phyloP scores from a whole-genome alignment of 2,113 vertebrate genomes.

The Zapus hudsonius region DNA sequence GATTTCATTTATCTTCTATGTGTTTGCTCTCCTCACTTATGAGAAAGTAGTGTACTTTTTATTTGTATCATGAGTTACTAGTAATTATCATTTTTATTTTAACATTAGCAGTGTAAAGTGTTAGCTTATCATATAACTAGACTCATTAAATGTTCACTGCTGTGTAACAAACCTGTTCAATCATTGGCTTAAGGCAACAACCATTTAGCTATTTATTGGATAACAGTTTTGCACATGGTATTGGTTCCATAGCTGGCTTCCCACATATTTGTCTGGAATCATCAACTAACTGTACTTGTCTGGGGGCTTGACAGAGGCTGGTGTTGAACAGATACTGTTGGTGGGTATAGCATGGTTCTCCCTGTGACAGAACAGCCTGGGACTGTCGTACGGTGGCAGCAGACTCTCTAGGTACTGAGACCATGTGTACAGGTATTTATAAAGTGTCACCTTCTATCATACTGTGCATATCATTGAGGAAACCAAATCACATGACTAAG shows the following conservation, averaged over 20 bases:
- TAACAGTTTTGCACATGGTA: neutral
- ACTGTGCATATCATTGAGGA: neutral
- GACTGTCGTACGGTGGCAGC: neutral
- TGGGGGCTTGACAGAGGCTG: neutral
- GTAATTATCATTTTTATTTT: neutral
- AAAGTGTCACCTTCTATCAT: neutral
- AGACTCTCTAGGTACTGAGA: neutral
- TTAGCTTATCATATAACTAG: neutral
- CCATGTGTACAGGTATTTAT: neutral
- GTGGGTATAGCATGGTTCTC: neutral
- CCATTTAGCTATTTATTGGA: neutral
- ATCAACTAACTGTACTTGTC: neutral
- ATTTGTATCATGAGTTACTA: neutral
- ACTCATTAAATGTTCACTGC: neutral
- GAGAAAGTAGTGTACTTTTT: neutral
- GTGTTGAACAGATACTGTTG: neutral
- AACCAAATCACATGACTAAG: neutral
- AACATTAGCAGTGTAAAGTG: neutral
- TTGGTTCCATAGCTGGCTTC: neutral
- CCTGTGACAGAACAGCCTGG: neutral
- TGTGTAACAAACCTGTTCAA: neutral
- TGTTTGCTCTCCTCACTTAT: neutral
- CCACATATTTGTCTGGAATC: neutral
- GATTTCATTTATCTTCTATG: neutral
- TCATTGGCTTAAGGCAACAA: neutral